A percentile compares a stretch with the other conserved stretches of the same genome.
phyloP scores from a whole-genome alignment of 2,797 vertebrate genomes.

The Lateolabrax maculatus region DNA sequence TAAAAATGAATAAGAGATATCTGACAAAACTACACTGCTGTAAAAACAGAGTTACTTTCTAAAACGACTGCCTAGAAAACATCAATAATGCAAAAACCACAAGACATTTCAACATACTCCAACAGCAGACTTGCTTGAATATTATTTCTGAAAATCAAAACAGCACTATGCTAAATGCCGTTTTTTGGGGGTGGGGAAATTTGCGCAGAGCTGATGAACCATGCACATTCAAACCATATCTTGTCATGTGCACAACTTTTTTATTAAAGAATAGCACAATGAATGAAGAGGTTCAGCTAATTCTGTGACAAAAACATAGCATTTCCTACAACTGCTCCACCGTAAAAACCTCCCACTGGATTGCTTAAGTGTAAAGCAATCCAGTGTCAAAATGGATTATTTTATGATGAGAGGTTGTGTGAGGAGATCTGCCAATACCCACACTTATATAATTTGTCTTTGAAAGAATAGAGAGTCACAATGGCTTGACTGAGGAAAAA shows the following conservation, averaged over 20 bases:
- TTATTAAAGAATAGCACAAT: neutral
- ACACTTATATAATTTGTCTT: too few species aligned
- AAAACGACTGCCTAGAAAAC: constrained; percentile 7
- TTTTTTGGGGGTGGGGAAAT: neutral
- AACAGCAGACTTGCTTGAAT: neutral
- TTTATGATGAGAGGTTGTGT: too few species aligned
- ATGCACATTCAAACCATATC: neutral
- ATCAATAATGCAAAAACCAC: constrained; percentile 11
- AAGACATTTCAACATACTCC: constrained; percentile 1
- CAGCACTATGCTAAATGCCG: neutral
- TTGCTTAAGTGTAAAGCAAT: constrained; percentile 3
- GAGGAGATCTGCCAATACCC: too few species aligned
- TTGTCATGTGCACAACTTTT: too few species aligned
- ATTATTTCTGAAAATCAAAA: constrained; percentile 8
- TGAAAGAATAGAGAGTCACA: too few species aligned
- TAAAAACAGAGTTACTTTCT: constrained; percentile 6
- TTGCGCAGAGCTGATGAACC: neutral
- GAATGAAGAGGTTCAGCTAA: neutral
- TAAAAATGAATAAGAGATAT: neutral
- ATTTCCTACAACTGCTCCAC: neutral
- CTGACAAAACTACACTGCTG: neutral
- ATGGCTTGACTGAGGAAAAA: neutral
- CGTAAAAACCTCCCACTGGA: neutral
- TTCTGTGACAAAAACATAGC: neutral
- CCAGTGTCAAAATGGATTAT: too few species aligned